A percentile compares a stretch with the other conserved stretches of the same genome.
Conservation (phyloP, 2,888 invertebrate genomes). For the Leuctra nigra region DNA sequence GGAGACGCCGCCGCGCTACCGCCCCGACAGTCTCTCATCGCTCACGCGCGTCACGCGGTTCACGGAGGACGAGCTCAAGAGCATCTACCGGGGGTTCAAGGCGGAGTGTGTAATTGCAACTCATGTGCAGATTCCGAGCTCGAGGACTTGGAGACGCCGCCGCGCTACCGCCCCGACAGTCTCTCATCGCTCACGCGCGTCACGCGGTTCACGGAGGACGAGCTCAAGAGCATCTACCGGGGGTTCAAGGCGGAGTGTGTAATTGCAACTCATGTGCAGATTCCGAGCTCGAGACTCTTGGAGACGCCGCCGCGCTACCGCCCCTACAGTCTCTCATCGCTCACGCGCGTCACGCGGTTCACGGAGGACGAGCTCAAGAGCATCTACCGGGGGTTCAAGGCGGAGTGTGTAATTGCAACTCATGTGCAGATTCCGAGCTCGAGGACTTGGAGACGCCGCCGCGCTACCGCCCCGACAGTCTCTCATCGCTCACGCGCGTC, state of each 20-base stretch:
- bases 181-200: constrained; percentile 82
- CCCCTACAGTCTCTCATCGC: constrained; percentile 86
- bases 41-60: constrained; percentile 86
- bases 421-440: constrained; percentile 83
- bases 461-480: constrained; percentile 88
- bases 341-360: constrained; percentile 85
- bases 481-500: constrained; percentile 80
- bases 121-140: constrained; percentile 85
- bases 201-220: constrained; percentile 86
- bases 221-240: constrained; percentile 92
- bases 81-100: constrained; percentile 95
- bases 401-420: constrained; percentile 89
- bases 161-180: constrained; percentile 90
- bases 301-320: constrained; percentile 86
- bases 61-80: constrained; percentile 86
- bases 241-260: constrained; percentile 96
- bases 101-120: constrained; percentile 91
- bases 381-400: constrained; percentile 95
- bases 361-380: constrained; percentile 89
- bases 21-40: constrained; percentile 89
- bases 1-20: constrained; percentile 82
- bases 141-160: constrained; percentile 84
- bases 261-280: constrained; percentile 86
- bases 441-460: constrained; percentile 87
- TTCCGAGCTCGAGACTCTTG: constrained; percentile 88